Base-by-base conservation (phyloP, 2,797 vertebrate species). In the Rachycentron canadum region DNA sequence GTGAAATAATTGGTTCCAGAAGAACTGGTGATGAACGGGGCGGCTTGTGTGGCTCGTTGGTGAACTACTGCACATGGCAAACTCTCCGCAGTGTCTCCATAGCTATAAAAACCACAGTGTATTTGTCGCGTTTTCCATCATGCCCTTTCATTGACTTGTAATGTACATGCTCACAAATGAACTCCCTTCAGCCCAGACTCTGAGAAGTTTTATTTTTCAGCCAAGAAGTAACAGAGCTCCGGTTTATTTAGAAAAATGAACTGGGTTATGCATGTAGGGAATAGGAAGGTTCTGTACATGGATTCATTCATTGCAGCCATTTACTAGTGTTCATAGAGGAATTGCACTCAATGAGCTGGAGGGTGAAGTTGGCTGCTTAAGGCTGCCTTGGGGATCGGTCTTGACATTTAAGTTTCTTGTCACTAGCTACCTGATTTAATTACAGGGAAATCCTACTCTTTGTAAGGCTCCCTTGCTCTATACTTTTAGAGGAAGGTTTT, bases 391-490 rank as follows among this genome's bases (percentile, higher is more conserved):
- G 55, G 41, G 60, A 69, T 65, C 0, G 1, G 34, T 58, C 62
- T 32, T 67, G 64, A 71, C 72, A 71, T 89, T 87, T 55, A 84
- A 75, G 78, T 10, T 3, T 78, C 60, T 82, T 78, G 40, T 67
- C 74, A 69, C 60, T 4, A 19, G 14, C 71, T 9, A 21, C 70
- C 52, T 71, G 75, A 57, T 74, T 84, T 72, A 7, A 77, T 78
- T 81, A 67, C 19, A 38, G 49, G 28, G 28, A 80, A 89, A 77
- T 67, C 21, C 32, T 62, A 4, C 57, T 50, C 49, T 58, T 71
- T 76, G 32, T 14, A 32, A 64, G 40, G 69, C 12, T 41, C 64
- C 8, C 26, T 0, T 81, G 57, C 11, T 40, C 10, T 3, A 13
- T 72, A 30, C 59, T 76, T 65, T 78, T 1, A 56, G 67, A 47